Base-by-base conservation (phyloP, 1,140 invertebrate genomes). In the Camponotus floridanus region DNA sequence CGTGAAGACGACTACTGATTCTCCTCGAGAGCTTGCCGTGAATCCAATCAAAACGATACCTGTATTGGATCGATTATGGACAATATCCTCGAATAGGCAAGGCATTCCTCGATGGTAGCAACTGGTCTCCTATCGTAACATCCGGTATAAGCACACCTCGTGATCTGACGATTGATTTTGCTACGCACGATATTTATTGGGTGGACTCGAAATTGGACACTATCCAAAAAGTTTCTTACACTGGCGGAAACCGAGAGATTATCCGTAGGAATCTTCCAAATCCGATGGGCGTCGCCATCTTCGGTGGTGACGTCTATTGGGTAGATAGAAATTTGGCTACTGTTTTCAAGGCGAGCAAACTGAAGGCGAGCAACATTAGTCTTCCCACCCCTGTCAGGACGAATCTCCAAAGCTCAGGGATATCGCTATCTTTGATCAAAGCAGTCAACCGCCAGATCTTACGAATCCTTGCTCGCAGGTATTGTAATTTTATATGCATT, bases 61-160 rank as follows among this genome's bases (percentile, higher is more conserved):
- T 99, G 0, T 99, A 99, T 93, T 99, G 99, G 99, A 99, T 99
- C 81, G 99, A 99, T 94, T 98, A 99, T 92, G 99, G 99, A 0
- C 99, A 99, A 92, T 98, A 99, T 94, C 99, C 99, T 0, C 97
- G 98, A 90, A 99, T 99, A 64, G 98, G 98, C 4, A 98, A 98
- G 92, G 97, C 98, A 0, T 97, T 97, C 90, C 95, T 99, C 1
- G 98, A 99, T 92, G 99, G 99, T 3, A 97, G 96, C 26, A 98
- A 98, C 89, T 98, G 98, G 96, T 96, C 96, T 33, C 97, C 98
- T 0, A 96, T 99, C 42, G 98, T 99, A 0, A 98, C 97, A 0
- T 97, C 97, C 1, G 98, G 98, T 11, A 98, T 99, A 62, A 98
- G 97, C 45, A 97, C 98, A 91, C 99, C 99, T 0, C 96, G 98